Conservation (phyloP, 35 echinoderm and acorn worm genomes). For the Acanthaster planci region DNA sequence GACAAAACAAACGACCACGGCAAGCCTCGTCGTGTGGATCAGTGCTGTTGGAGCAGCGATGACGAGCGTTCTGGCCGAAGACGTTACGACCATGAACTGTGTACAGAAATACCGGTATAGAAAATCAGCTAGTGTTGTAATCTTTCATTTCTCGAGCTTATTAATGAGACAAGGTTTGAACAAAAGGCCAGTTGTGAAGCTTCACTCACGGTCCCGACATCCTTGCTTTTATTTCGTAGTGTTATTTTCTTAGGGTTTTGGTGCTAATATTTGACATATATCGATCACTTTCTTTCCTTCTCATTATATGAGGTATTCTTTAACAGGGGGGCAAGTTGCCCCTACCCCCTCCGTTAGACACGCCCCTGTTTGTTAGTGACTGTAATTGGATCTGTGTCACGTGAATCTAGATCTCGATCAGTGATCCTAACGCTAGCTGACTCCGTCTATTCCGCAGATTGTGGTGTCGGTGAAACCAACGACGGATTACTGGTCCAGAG, state of each 20-base stretch:
- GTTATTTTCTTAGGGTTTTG: too few relatives aligned
- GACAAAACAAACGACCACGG: slow-evolving; percentile 52
- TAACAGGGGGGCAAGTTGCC: neutral
- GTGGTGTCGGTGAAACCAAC: too few relatives aligned
- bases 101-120: neutral
- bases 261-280: neutral
- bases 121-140: neutral
- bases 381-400: too few relatives aligned
- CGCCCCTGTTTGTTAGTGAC: too few relatives aligned
- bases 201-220: too few relatives aligned
- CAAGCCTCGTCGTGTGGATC: slow-evolving; percentile 32
- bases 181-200: neutral
- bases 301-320: neutral
- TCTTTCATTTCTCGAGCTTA: neutral
- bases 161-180: neutral
- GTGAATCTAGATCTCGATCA: too few relatives aligned
- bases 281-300: neutral
- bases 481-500: too few relatives aligned
- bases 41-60: slow-evolving; percentile 10
- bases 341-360: too few relatives aligned
- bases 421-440: too few relatives aligned
- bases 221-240: too few relatives aligned
- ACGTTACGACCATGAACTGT: slow-evolving; percentile 35
- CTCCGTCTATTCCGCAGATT: too few relatives aligned
- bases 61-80: slow-evolving; percentile 22